A percentile compares a stretch with the other conserved stretches of the same genome.
phyloP scores from a whole-genome alignment of 2,888 invertebrate genomes.

The Tyria jacobaeae region DNA sequence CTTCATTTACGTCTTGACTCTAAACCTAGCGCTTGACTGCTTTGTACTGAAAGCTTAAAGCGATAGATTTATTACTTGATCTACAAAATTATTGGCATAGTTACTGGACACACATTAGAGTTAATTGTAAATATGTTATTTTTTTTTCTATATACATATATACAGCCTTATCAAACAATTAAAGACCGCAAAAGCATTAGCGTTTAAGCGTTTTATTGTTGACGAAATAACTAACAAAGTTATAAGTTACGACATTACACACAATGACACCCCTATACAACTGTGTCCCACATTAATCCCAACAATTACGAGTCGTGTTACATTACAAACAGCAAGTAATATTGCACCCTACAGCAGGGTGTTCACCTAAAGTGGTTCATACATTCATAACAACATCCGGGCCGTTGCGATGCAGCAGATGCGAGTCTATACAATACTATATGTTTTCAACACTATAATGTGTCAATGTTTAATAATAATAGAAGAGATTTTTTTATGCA shows the following conservation, averaged over 20 bases:
- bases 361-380: conserved; percentile 1
- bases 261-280: conserved; percentile 21
- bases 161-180: too few relatives aligned
- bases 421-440: neutral
- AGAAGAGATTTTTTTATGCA: too few relatives aligned
- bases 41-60: too few relatives aligned
- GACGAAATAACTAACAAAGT: conserved; percentile 1
- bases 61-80: too few relatives aligned
- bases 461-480: too few relatives aligned
- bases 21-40: too few relatives aligned
- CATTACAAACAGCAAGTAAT: conserved; percentile 9
- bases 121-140: too few relatives aligned
- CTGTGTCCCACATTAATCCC: conserved; percentile 12
- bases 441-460: neutral
- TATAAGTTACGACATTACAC: conserved; percentile 12
- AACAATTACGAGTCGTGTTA: conserved; percentile 13
- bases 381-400: neutral
- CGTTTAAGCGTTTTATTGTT: neutral
- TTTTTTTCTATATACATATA: too few relatives aligned
- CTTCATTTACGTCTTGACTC: too few relatives aligned
- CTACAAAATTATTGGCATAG: too few relatives aligned
- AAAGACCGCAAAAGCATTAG: too few relatives aligned
- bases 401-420: conserved; percentile 13
- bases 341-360: conserved; percentile 8
- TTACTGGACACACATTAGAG: too few relatives aligned